Percentiles rank a stretch among this genome's conserved stretches.
Conservation (phyloP, 2,113 vertebrate species). For the Zosterops borbonicus region DNA sequence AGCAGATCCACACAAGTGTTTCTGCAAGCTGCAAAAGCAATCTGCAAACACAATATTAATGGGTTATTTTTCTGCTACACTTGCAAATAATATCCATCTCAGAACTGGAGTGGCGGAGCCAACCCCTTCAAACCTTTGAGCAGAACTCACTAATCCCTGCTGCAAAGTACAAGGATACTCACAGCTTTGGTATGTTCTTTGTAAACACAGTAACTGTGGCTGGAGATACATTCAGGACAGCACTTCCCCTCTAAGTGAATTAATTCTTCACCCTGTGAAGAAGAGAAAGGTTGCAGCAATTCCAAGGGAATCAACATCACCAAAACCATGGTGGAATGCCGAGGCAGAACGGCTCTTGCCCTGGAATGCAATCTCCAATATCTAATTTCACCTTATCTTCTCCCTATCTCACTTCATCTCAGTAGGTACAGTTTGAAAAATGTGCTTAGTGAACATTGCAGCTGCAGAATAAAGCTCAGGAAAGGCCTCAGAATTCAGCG, state of each 20-base stretch:
- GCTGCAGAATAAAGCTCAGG: neutral
- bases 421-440: neutral
- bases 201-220: slow-evolving; percentile 76
- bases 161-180: slow-evolving; percentile 55
- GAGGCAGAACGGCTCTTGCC: slow-evolving; percentile 25
- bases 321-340: slow-evolving; percentile 4
- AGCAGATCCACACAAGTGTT: neutral
- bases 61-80: neutral
- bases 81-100: neutral
- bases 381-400: slow-evolving; percentile 59
- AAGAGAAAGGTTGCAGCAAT: slow-evolving; percentile 28
- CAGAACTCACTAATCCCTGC: neutral
- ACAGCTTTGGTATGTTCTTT: slow-evolving; percentile 79
- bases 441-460: neutral
- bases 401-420: neutral
- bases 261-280: slow-evolving; percentile 83
- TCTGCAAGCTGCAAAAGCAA: neutral
- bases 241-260: slow-evolving; percentile 85
- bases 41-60: neutral
- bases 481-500: neutral
- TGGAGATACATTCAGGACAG: slow-evolving; percentile 86
- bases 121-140: neutral
- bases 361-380: slow-evolving; percentile 42
- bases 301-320: neutral
- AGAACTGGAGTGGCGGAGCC: neutral